phyloP scores from a whole-genome alignment of 2,888 invertebrate genomes.

The Portevinia maculata region DNA sequence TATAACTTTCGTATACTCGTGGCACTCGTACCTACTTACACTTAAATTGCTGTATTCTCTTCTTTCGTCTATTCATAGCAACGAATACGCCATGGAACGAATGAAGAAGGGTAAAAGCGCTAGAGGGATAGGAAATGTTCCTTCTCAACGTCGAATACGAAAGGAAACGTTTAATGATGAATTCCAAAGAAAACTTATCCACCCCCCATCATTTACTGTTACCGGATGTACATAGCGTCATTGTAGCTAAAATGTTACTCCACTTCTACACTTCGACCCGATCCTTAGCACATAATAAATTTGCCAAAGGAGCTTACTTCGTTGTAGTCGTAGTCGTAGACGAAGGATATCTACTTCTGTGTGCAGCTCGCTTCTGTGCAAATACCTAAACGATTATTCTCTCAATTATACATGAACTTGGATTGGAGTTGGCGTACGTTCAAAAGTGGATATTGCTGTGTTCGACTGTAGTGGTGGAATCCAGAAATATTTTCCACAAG shows the following conservation, averaged over 20 bases:
- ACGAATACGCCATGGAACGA: background rate
- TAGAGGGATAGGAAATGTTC: conserved; percentile 49
- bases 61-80: conserved; percentile 20
- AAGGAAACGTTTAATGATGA: conserved; percentile 72
- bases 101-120: background rate
- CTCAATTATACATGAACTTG: conserved; percentile 71
- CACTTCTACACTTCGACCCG: conserved; percentile 25
- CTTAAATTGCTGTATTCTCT: conserved; percentile 70
- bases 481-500: conserved; percentile 52
- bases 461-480: conserved; percentile 46
- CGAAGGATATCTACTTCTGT: conserved; percentile 27
- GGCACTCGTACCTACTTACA: conserved; percentile 62
- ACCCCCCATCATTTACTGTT: conserved; percentile 19
- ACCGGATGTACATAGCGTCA: conserved; percentile 45
- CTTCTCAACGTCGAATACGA: conserved; percentile 39
- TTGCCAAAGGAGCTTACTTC: conserved; percentile 56
- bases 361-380: conserved; percentile 38
- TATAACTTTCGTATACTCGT: conserved; percentile 51
- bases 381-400: conserved; percentile 70
- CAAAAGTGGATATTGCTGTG: background rate
- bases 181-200: conserved; percentile 61
- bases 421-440: conserved; percentile 23
- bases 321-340: conserved; percentile 15
- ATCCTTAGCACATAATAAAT: conserved; percentile 72
- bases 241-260: conserved; percentile 64